Conservation (phyloP, 2,797 vertebrate species). For the Thaleichthys pacificus region DNA sequence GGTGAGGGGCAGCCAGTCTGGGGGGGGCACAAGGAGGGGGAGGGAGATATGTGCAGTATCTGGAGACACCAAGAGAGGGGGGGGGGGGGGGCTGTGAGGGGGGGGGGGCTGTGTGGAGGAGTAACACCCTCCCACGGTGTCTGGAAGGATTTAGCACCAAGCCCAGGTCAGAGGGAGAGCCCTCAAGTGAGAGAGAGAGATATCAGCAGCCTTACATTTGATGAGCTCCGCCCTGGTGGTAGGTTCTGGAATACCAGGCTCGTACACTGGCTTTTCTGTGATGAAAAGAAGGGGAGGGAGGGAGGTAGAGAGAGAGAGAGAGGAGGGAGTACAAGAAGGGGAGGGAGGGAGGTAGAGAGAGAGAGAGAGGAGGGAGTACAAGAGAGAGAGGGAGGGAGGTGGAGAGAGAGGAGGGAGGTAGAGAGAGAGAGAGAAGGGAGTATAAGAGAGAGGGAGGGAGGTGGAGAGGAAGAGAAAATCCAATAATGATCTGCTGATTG, state of each 20-base stretch:
- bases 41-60: not conserved
- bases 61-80: not conserved
- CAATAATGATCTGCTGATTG: slow-evolving; percentile 1
- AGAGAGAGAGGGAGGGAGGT: no score
- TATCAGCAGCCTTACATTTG: slow-evolving; percentile 59
- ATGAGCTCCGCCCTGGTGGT: slow-evolving; percentile 72
- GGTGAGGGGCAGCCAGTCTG: slow-evolving; percentile 72
- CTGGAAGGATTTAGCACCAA: not conserved
- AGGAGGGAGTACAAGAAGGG: no score
- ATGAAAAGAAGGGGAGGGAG: slow-evolving; percentile 1
- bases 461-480: slow-evolving; percentile 7
- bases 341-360: no score
- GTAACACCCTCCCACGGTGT: not conserved
- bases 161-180: not conserved
- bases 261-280: slow-evolving; percentile 65
- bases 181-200: not conserved
- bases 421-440: not conserved
- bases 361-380: no score
- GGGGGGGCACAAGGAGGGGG: not conserved
- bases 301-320: no score
- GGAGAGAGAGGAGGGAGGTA: no score
- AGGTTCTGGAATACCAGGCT: slow-evolving; percentile 73
- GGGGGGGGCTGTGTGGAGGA: no score
- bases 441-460: not conserved
- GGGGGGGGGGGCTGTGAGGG: no score